Evolutionary conservation across 2,888 invertebrate genomes (phyloP).

Genomic region (Resseliella maxima): DNA sequence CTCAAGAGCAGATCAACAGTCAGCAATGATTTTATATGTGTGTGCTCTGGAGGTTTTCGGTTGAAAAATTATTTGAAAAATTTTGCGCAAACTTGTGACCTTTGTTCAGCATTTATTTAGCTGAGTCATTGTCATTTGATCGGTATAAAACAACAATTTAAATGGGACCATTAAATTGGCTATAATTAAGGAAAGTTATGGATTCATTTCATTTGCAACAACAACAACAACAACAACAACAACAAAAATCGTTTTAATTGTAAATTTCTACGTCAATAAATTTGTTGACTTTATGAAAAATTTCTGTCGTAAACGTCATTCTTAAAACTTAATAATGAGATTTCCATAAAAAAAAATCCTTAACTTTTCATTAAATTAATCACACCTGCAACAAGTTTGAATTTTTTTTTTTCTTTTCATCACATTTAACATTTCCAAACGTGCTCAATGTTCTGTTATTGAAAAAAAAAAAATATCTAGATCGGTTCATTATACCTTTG

Average conservation of each 20-base stretch:
- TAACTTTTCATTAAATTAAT: background rate
- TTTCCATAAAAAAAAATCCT: background rate
- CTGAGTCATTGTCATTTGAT: background rate
- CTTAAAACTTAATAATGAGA: background rate
- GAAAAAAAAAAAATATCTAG: too few relatives aligned
- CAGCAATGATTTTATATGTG: background rate
- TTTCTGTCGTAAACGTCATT: background rate
- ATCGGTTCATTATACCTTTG: too few relatives aligned
- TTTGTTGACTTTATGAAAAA: background rate
- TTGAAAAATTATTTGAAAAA: background rate
- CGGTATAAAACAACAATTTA: background rate
- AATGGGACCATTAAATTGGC: background rate
- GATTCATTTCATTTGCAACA: background rate
- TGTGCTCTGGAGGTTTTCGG: background rate
- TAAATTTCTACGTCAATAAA: background rate
- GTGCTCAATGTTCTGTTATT: too few relatives aligned
- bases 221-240: background rate
- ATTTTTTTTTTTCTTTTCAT: background rate
- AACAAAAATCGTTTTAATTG: background rate
- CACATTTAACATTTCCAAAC: background rate
- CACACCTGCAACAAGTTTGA: background rate
- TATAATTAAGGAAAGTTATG: constrained; percentile 26
- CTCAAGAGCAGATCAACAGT: background rate
- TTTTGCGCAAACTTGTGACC: background rate
- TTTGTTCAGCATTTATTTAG: background rate